Evolutionary conservation across 2,113 vertebrate species (phyloP), one percentile per base, ranked within the genome.

Genomic region (Myiagra hebetior): DNA sequence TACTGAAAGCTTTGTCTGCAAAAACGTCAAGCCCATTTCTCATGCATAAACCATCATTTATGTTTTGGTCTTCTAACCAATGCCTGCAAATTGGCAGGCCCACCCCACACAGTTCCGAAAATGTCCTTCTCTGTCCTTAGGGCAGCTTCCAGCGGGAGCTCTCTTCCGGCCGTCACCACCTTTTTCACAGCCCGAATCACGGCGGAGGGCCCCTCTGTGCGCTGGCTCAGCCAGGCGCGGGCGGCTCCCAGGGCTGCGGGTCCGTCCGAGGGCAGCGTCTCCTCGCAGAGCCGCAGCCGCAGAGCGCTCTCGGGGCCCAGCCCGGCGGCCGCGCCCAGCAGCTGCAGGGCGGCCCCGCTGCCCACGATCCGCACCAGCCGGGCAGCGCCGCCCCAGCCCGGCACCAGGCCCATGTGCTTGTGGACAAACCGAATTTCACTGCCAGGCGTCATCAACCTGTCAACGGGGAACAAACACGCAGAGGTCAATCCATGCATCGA

Each of bases 391-490:
- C 99, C 99, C 99, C 99, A 99, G 86, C 99, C 99, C 8, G 99
- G 99, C 57, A 99, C 98, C 96, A 99, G 97, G 10, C 99, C 99
- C 99, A 99, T 99, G 65, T 98, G 98, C 97, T 99, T 99, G 75
- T 99, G 99, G 81, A 99, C 99, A 95, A 99, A 99, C 77, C 99
- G 98, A 95, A 99, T 99, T 83, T 99, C 98, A 53, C 99, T 99
- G 59, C 97, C 98, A 11, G 97, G 80, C 6, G 98, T 98, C 99
- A 99, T 99, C 94, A 99, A 97, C 94, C 99, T 99, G 96, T 7
- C 85, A 83, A 65, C 35, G 8, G 93, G 62, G 87, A 94, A 74
- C n/a, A 96, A 63, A 57, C 47, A 74, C 13, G 7, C 37, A 60
- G 52, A 87, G 69, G 65, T 96, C 93, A 97, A 21, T 50, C 55